A percentile compares a stretch with the other conserved stretches of the same genome.
These are phyloP conservation scores for Etheostoma spectabile DNA, from an alignment of 2,113 vertebrate genomes.

Conservation along the genomic window DNA sequence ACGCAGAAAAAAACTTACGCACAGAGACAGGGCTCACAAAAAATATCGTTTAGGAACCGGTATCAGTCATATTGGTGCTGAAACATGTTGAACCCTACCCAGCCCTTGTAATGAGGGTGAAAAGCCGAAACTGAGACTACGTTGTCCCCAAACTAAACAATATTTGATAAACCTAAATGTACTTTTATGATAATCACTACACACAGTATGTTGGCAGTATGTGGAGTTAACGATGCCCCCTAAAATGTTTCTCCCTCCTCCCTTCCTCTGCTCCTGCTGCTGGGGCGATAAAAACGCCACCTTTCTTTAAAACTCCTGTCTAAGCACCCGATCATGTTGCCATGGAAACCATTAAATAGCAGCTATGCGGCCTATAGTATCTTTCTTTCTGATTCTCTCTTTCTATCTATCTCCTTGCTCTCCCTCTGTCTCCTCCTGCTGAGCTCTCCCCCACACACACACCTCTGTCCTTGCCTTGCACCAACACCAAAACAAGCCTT, in stretches of 20 bases:
- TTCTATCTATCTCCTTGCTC: constrained; percentile 25
- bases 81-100: no score
- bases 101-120: not conserved
- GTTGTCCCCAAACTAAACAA: constrained; percentile 19
- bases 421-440: constrained; percentile 7
- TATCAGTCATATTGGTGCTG: no score
- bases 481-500: constrained; percentile 29
- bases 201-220: not conserved
- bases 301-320: constrained; percentile 67
- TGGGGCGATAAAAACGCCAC: constrained; percentile 51
- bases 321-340: constrained; percentile 70
- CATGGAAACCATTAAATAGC: constrained; percentile 75
- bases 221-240: constrained; percentile 25
- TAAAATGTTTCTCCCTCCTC: constrained; percentile 12
- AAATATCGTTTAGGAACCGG: no score
- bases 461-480: not conserved
- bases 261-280: constrained; percentile 39
- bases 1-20: no score
- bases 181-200: not conserved
- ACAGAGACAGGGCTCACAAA: no score
- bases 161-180: constrained; percentile 16
- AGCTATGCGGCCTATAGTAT: constrained; percentile 35
- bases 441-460: constrained; percentile 7
- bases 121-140: constrained; percentile 2
- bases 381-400: constrained; percentile 17